These are phyloP conservation scores for Calonectris borealis DNA, from an alignment of 2,113 vertebrate species.

Conservation along the genomic window DNA sequence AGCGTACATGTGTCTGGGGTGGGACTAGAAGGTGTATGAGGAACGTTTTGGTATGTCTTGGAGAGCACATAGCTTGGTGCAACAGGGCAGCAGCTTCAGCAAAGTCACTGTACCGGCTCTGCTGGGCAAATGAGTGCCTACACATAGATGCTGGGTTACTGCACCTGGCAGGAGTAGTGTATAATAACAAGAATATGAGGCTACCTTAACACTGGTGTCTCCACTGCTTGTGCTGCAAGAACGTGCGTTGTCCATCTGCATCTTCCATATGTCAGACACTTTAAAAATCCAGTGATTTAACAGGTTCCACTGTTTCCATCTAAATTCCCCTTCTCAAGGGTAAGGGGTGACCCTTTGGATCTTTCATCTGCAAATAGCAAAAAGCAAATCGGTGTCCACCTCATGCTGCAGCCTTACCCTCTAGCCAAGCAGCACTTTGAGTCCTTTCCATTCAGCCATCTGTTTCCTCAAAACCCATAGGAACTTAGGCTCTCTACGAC, in stretches of 20 bases:
- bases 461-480: not conserved
- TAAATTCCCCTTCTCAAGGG: not conserved
- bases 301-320: not conserved
- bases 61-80: not conserved
- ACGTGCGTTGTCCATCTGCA: fast-evolving
- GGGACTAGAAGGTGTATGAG: not conserved
- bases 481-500: not conserved
- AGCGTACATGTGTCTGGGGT: not conserved
- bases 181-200: not conserved
- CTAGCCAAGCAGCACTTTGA: not conserved
- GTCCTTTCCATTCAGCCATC: not conserved
- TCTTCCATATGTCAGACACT: not conserved
- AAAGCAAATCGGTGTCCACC: not conserved
- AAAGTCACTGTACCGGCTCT: not conserved
- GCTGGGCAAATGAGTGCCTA: not conserved
- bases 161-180: not conserved
- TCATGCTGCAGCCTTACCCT: not conserved
- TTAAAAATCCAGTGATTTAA: not conserved
- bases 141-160: not conserved
- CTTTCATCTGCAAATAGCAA: not conserved
- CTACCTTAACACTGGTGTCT: not conserved
- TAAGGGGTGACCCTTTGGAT: not conserved
- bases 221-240: not conserved
- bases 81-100: not conserved
- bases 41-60: not conserved